Conservation (phyloP, 2,113 vertebrate genomes). For the Casuarius casuarius region DNA sequence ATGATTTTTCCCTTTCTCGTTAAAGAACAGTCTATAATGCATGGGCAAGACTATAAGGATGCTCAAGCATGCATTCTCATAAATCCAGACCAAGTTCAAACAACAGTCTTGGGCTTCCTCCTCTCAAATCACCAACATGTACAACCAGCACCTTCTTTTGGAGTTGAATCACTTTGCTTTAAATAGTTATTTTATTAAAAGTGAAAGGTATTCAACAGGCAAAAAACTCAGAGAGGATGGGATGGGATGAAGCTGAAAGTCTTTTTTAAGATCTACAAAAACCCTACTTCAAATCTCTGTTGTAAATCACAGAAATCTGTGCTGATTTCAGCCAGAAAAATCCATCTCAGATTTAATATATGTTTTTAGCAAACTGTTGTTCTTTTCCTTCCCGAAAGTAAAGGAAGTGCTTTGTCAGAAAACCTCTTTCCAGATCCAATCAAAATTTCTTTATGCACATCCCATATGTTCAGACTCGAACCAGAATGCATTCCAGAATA, state of each 20-base stretch:
- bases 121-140: neutral
- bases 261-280: neutral
- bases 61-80: accelerated
- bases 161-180: neutral
- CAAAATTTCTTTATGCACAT: neutral
- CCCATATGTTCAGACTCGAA: neutral
- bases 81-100: neutral
- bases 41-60: neutral
- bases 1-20: neutral
- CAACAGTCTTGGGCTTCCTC: neutral
- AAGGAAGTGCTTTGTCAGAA: neutral
- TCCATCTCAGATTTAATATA: too few species aligned
- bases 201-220: neutral
- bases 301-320: neutral
- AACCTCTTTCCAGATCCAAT: neutral
- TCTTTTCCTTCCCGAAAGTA: neutral
- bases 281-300: neutral
- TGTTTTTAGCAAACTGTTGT: neutral
- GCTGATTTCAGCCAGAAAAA: too few species aligned
- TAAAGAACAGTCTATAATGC: neutral
- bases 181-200: neutral
- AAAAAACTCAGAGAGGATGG: accelerated
- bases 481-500: neutral
- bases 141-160: neutral
- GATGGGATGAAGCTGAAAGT: neutral